Percentiles rank a stretch among this genome's conserved stretches.
These are phyloP conservation scores for Microplitis demolitor DNA, from an alignment of 1,140 invertebrate species.

Conservation along the genomic window DNA sequence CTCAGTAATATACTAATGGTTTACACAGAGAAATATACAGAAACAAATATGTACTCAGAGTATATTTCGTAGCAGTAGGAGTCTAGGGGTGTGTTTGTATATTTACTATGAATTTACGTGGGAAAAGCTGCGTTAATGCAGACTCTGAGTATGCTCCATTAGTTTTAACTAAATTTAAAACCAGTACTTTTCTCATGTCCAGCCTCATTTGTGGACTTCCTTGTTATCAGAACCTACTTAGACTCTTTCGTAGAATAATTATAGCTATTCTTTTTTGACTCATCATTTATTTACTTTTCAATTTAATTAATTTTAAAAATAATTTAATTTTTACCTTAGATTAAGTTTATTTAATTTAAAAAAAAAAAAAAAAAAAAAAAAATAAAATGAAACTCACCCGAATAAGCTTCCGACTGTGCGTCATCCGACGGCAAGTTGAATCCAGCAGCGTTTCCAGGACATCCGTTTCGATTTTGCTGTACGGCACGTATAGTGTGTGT, in stretches of 20 bases:
- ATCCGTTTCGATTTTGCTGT: constrained; percentile 48
- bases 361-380: constrained; percentile 25
- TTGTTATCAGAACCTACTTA: too few species aligned
- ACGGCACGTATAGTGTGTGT: constrained; percentile 45
- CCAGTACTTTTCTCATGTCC: constrained; percentile 2
- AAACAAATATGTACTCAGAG: constrained; percentile 38
- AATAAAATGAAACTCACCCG: constrained; percentile 40
- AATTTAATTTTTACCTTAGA: too few species aligned
- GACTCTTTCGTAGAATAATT: too few species aligned
- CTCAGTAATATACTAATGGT: constrained; percentile 45
- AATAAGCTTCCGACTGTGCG: constrained; percentile 44
- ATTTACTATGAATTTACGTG: constrained; percentile 49
- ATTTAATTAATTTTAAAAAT: too few species aligned
- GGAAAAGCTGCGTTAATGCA: constrained; percentile 42
- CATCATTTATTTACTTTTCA: too few species aligned
- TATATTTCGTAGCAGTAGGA: constrained; percentile 12
- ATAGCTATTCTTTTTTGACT: too few species aligned
- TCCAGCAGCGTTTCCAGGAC: constrained; percentile 44
- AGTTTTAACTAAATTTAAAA: constrained; percentile 46
- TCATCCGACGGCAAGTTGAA: constrained; percentile 43
- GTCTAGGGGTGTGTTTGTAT: constrained; percentile 25
- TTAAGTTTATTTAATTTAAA: background rate
- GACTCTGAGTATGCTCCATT: constrained; percentile 43
- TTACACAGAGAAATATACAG: constrained; percentile 50
- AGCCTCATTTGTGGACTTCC: too few species aligned